phyloP scores from a whole-genome alignment of 2,888 invertebrate genomes.

The Plagiodera versicolora region DNA sequence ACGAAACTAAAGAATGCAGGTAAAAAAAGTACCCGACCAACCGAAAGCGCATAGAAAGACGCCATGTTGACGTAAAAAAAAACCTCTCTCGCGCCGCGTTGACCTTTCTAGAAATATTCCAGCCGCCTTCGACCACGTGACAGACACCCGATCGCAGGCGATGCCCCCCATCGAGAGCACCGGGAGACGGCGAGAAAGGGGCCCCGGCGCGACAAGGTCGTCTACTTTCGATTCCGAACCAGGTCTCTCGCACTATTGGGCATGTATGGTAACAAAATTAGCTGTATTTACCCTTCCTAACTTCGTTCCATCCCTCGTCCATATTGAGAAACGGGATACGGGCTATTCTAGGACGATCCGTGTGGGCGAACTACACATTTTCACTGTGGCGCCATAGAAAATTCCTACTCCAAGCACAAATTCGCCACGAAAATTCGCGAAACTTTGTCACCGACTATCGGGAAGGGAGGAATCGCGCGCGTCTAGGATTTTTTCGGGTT shows the following conservation, averaged over 20 bases:
- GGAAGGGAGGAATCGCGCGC: too few species aligned
- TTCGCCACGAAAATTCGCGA: too few species aligned
- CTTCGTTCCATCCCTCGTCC: constrained; percentile 39
- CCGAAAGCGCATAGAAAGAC: too few species aligned
- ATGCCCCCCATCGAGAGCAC: background rate
- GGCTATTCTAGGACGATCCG: constrained; percentile 48
- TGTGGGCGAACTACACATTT: constrained; percentile 32
- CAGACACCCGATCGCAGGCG: background rate
- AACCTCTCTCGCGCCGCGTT: background rate
- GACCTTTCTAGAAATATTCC: background rate
- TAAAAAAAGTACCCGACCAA: too few species aligned
- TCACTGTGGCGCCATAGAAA: constrained; percentile 15
- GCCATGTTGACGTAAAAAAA: too few species aligned
- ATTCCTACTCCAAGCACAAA: too few species aligned
- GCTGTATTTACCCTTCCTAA: constrained; percentile 39
- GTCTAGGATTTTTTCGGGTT: background rate
- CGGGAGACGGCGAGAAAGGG: background rate
- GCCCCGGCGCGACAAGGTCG: background rate
- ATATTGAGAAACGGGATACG: constrained; percentile 31
- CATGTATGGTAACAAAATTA: too few species aligned
- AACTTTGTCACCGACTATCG: too few species aligned
- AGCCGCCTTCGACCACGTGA: background rate
- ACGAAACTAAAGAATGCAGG: too few species aligned
- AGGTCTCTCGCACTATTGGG: background rate
- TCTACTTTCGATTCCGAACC: background rate